Base-by-base conservation (phyloP, 2,888 invertebrate species). In the Gortyna flavago region DNA sequence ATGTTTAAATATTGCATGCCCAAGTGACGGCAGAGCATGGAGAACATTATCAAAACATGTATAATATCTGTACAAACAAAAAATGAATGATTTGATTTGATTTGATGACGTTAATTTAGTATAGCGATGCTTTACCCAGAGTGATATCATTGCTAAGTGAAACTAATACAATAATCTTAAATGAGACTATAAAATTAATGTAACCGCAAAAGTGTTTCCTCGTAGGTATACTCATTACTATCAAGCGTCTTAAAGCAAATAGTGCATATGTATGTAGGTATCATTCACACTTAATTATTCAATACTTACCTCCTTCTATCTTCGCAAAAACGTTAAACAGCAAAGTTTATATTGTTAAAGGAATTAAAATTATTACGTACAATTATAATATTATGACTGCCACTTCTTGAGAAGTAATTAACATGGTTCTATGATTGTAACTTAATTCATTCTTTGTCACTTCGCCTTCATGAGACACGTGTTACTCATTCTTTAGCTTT, bases 361-460 rank as follows among this genome's bases (percentile, higher is more conserved):
- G 61, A 80, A 83, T 79, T 83, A 72, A 65, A 72, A 76, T 76
- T 69, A 69, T 82, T 83, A 79, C 54, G 11, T 61, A 29, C 69
- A 77, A 85, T 82, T 82, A 78, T 73, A 29, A 66, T 35, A 67
- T 75, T 61, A 76, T 77, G 72, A 79, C 72, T 79, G 81, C 78
- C 65, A 78, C 75, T 90, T 91, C 88, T 81, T 64, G 71, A 61
- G 74, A 90, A 79, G 59, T 87, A 85, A 89, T 91, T 90, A 90
- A 66, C 76, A 73, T 89, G 75, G 68, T 87, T 89, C 76, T 73
- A 25, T 35, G 32, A 74, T 75, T 68, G 38, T 65, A 67, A 70
- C 29, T 29, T 80, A 72, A 83, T 79, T 82, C 9, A 68, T 62
- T 51, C n/a, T 59, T 57, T 77, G 71, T 67, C 32, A 75, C 64